Percentiles rank a stretch among this genome's conserved stretches.
phyloP scores from a whole-genome alignment of 1,140 invertebrate genomes.

The Berghia stephanieae region DNA sequence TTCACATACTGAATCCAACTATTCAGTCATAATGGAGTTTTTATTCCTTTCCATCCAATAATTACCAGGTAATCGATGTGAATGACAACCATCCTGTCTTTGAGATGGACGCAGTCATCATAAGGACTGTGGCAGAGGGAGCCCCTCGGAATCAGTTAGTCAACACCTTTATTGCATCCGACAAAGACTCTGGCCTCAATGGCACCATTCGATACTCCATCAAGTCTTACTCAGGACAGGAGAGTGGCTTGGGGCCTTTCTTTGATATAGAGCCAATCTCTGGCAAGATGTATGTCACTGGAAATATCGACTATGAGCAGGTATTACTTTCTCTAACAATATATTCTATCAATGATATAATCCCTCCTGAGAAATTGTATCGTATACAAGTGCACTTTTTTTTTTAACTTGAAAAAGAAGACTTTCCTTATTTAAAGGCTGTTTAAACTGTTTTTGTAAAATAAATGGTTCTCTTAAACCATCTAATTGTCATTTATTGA shows the following conservation, averaged over 20 bases:
- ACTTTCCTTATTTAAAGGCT: too few species aligned
- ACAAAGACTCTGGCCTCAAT: conserved; percentile 74
- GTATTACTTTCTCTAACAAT: too few species aligned
- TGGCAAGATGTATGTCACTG: conserved; percentile 79
- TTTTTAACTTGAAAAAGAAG: too few species aligned
- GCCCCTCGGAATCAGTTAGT: conserved; percentile 69
- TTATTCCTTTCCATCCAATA: too few species aligned
- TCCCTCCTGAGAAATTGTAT: too few species aligned
- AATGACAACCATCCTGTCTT: conserved; percentile 94
- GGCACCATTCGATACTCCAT: conserved; percentile 91
- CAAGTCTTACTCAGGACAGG: conserved; percentile 73
- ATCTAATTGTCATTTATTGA: too few species aligned
- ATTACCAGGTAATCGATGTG: conserved; percentile 79
- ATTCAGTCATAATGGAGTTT: too few species aligned
- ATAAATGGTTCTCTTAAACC: too few species aligned
- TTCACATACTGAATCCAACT: too few species aligned
- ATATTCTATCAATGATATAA: too few species aligned
- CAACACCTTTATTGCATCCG: conserved; percentile 57
- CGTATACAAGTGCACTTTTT: too few species aligned
- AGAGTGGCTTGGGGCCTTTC: conserved; percentile 48
- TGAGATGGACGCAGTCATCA: conserved; percentile 56
- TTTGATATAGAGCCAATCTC: conserved; percentile 84
- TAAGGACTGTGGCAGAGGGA: conserved; percentile 68
- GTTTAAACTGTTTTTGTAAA: too few species aligned
- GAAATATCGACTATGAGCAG: conserved; percentile 84